phyloP scores from a whole-genome alignment of 2,113 vertebrate genomes.

The Azemiops feae region DNA sequence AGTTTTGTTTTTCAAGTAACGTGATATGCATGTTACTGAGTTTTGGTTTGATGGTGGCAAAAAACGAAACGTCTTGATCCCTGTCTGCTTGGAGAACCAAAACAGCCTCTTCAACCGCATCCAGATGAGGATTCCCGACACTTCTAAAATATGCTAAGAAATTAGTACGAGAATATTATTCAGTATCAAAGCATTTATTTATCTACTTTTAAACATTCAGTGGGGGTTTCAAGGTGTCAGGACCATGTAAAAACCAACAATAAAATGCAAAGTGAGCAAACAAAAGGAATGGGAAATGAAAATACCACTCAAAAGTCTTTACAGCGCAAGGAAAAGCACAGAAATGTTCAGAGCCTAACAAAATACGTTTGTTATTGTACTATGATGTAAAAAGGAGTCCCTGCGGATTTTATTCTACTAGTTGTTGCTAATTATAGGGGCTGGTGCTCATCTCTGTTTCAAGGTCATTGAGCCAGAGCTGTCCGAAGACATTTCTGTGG shows the following conservation, averaged over 20 bases:
- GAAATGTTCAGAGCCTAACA: background rate
- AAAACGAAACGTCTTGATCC: constrained; percentile 87
- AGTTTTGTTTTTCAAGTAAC: constrained; percentile 54
- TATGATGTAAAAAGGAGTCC: too few species aligned
- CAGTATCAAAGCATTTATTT: background rate
- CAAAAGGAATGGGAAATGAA: background rate
- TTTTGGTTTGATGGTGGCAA: constrained; percentile 81
- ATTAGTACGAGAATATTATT: background rate
- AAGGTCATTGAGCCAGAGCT: too few species aligned
- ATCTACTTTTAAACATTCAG: background rate
- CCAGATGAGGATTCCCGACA: constrained; percentile 82
- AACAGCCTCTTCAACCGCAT: constrained; percentile 83
- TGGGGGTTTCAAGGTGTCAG: background rate
- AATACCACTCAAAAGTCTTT: background rate
- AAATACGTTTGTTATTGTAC: too few species aligned
- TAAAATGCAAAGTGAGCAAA: background rate
- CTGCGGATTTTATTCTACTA: too few species aligned
- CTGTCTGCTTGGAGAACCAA: constrained; percentile 82
- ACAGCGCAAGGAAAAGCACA: background rate
- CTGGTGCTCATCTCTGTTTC: too few species aligned
- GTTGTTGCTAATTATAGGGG: too few species aligned
- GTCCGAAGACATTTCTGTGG: too few species aligned
- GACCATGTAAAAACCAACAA: background rate
- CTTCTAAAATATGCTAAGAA: constrained; percentile 84
- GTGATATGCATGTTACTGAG: constrained; percentile 66